phyloP scores from a whole-genome alignment of 2,797 vertebrate species.

The Pristis pectinata region DNA sequence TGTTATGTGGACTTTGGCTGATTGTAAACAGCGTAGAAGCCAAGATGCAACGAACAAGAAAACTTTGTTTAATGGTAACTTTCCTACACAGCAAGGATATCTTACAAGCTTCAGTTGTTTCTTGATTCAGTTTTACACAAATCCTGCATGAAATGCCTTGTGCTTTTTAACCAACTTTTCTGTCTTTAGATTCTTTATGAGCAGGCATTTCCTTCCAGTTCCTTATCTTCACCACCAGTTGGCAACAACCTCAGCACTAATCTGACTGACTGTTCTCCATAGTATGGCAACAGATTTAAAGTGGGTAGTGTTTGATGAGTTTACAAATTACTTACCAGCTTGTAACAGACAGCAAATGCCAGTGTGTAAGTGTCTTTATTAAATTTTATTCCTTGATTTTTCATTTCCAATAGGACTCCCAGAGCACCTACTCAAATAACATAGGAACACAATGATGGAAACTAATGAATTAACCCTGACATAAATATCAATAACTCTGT shows the following conservation, averaged over 20 bases:
- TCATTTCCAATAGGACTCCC: conserved; percentile 74
- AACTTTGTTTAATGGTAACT: neutral
- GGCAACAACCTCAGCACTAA: neutral
- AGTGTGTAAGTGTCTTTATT: conserved; percentile 70
- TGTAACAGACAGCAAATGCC: conserved; percentile 77
- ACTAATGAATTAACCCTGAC: neutral
- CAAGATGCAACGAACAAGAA: neutral
- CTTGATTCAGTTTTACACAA: neutral
- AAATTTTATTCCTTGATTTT: conserved; percentile 64
- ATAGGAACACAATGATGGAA: neutral
- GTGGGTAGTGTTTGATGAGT: neutral
- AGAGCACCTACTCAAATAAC: conserved; percentile 63
- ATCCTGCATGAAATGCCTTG: neutral
- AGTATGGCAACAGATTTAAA: neutral
- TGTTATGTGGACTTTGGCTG: neutral
- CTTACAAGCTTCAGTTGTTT: neutral
- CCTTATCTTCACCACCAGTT: neutral
- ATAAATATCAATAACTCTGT: neutral
- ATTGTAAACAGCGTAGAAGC: neutral
- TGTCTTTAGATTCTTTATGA: neutral
- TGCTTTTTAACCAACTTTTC: neutral
- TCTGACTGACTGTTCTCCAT: neutral
- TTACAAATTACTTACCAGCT: conserved; percentile 65
- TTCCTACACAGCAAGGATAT: neutral
- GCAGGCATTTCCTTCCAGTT: neutral